These are phyloP conservation scores for Paedocypris micromegethes DNA, from an alignment of 2,797 vertebrate species.

Conservation along the genomic window DNA sequence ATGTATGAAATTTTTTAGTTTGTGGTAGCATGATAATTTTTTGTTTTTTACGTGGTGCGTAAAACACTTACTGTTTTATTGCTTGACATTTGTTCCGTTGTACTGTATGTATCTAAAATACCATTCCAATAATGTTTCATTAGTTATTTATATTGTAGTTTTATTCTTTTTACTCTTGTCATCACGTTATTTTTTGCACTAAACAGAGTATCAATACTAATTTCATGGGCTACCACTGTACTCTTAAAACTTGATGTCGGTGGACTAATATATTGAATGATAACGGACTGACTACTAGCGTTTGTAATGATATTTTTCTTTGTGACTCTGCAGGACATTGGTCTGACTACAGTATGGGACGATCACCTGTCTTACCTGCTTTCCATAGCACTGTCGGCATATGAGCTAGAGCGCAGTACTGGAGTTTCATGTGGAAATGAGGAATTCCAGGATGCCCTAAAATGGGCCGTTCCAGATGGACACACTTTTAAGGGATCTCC, in stretches of 20 bases:
- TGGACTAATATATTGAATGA: not conserved
- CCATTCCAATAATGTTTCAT: no score
- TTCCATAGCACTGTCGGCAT: conserved; percentile 86
- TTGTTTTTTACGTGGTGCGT: no score
- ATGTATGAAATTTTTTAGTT: no score
- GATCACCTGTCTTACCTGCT: conserved; percentile 92
- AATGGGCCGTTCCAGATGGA: conserved; percentile 88
- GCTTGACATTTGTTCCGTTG: no score
- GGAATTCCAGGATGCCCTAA: conserved; percentile 93
- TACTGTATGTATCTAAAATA: no score
- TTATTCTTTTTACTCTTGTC: not conserved
- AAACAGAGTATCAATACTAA: no score
- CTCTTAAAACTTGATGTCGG: no score
- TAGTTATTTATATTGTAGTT: no score
- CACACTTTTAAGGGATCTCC: conserved; percentile 98
- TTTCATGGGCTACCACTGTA: no score
- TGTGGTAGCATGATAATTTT: no score
- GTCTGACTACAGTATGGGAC: conserved; percentile 86
- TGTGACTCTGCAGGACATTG: conserved; percentile 74
- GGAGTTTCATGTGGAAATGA: conserved; percentile 89
- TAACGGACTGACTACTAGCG: not conserved
- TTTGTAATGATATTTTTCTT: not conserved
- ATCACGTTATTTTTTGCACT: not conserved
- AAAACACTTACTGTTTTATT: no score
- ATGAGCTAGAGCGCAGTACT: conserved; percentile 86